These are phyloP conservation scores for Drosophila bipectinata DNA, from an alignment of 1,140 invertebrate genomes.

Conservation along the genomic window DNA sequence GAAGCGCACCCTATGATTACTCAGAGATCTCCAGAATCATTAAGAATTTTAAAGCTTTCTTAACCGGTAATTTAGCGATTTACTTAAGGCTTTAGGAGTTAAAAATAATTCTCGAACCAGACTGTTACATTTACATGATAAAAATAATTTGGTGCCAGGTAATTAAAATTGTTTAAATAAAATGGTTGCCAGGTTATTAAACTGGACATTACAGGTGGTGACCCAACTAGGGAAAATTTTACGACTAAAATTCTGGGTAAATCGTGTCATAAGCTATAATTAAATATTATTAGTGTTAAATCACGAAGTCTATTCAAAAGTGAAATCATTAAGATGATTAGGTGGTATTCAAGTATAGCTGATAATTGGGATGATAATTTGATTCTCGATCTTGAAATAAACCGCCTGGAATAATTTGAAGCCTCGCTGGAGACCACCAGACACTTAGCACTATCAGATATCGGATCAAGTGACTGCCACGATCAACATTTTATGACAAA, in stretches of 20 bases:
- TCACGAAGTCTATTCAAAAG: not conserved
- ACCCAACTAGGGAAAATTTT: slow-evolving; percentile 1
- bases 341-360: not conserved
- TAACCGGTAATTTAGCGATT: not conserved
- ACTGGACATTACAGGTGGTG: not conserved
- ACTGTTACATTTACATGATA: not conserved
- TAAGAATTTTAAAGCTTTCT: slow-evolving; percentile 3
- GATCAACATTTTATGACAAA: slow-evolving; percentile 52
- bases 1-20: slow-evolving; percentile 2
- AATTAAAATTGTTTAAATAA: slow-evolving; percentile 1
- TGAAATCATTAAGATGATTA: not conserved
- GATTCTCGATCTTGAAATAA: not conserved
- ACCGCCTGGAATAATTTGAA: not conserved
- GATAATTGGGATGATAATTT: not conserved
- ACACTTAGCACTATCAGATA: slow-evolving; percentile 50
- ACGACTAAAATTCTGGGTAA: not conserved
- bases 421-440: slow-evolving; percentile 16
- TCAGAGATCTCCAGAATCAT: slow-evolving; percentile 3
- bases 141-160: not conserved
- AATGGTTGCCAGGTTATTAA: slow-evolving; percentile 6
- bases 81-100: not conserved
- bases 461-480: slow-evolving; percentile 44
- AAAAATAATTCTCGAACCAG: slow-evolving; percentile 3
- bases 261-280: too few relatives aligned
- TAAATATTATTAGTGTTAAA: not conserved